A percentile compares a stretch with the other conserved stretches of the same genome.
phyloP scores from a whole-genome alignment of 2,113 vertebrate species.

The Trachemys scripta region DNA sequence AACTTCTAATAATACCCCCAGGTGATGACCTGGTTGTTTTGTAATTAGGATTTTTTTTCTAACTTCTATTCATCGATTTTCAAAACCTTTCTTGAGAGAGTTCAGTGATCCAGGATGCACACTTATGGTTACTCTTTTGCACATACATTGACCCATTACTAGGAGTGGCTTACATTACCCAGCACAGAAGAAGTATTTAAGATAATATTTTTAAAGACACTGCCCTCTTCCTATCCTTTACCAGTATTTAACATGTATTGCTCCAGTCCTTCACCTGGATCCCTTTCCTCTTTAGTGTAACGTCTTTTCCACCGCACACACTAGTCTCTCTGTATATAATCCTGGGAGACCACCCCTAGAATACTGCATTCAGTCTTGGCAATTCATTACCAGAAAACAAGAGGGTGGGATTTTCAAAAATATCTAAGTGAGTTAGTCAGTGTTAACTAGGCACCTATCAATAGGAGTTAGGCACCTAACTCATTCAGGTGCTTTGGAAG shows the following conservation, averaged over 20 bases:
- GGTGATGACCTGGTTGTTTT: background rate
- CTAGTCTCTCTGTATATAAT: background rate
- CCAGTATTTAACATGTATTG: background rate
- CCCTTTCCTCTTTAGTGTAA: background rate
- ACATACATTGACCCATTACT: background rate
- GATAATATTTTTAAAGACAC: background rate
- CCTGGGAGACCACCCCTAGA: background rate
- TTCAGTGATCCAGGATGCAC: background rate
- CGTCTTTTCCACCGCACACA: background rate
- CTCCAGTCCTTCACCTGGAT: background rate
- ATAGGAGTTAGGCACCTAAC: background rate
- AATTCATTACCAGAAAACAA: background rate
- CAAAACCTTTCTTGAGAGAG: background rate
- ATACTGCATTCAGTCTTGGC: background rate
- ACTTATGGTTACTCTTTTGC: background rate
- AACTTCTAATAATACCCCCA: background rate
- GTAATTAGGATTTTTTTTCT: conserved; percentile 1
- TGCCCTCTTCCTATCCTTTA: background rate
- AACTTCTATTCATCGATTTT: background rate
- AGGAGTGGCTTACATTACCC: background rate
- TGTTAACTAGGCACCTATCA: background rate
- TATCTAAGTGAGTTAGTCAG: background rate
- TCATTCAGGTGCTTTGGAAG: background rate
- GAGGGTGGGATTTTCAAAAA: background rate
- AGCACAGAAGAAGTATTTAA: background rate